A percentile compares a stretch with the other conserved stretches of the same genome.
phyloP scores from a whole-genome alignment of 37 sponge, comb jelly and placozoan genomes.

The Aplysina aerophoba region DNA sequence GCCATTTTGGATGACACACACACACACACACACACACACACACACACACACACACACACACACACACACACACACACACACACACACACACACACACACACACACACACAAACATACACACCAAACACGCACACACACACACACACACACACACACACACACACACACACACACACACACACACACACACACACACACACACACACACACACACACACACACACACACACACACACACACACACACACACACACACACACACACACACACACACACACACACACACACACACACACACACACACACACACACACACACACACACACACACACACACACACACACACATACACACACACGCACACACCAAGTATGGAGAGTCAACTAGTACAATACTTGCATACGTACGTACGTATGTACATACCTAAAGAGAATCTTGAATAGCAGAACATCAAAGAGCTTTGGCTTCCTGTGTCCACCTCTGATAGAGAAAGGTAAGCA shows the following conservation, averaged over 20 bases:
- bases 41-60: no score
- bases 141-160: conserved; percentile 15
- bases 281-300: conserved; percentile 16
- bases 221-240: not conserved
- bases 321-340: not conserved
- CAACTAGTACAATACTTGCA: no score
- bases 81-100: no score
- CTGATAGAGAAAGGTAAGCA: conserved; percentile 6
- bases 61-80: no score
- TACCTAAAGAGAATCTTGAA: conserved; percentile 53
- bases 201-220: not conserved
- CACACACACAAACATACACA: no score
- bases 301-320: conserved; percentile 17
- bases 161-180: conserved; percentile 26
- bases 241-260: conserved; percentile 3
- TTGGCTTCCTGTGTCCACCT: conserved; percentile 66
- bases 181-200: conserved; percentile 9
- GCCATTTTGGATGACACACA: no score
- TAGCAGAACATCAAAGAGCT: conserved; percentile 55
- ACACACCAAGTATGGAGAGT: no score
- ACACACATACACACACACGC: not conserved
- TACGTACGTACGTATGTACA: conserved; percentile 16
- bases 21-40: no score
- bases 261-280: conserved; percentile 1
- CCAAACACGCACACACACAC: not conserved